Percentiles rank a stretch among this genome's conserved stretches.
Evolutionary conservation across 2,888 invertebrate genomes (phyloP).

Genomic region (Octodonta nipae): DNA sequence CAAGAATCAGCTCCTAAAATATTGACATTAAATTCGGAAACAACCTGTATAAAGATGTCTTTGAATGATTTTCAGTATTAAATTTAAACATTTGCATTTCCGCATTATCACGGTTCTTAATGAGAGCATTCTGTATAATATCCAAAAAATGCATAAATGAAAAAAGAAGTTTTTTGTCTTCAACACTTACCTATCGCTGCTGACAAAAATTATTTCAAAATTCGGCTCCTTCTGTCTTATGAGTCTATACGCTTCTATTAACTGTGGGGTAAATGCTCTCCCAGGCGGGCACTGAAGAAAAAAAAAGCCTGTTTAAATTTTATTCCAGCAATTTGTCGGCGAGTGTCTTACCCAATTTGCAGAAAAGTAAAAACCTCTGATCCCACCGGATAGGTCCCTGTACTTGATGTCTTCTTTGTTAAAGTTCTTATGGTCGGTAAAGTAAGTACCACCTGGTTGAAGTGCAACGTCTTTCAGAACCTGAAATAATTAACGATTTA

Average conservation of each 20-base stretch:
- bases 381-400: conserved; percentile 47
- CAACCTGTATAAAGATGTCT: no score
- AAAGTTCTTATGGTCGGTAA: conserved; percentile 25
- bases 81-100: no score
- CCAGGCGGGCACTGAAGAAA: conserved; percentile 70
- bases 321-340: no score
- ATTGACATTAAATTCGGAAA: no score
- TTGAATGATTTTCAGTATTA: no score
- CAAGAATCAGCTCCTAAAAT: no score
- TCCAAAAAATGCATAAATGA: no score
- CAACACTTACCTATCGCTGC: conserved; percentile 70
- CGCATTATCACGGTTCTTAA: no score
- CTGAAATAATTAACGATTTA: no score
- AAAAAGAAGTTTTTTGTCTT: no score
- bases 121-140: no score
- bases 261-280: conserved; percentile 65
- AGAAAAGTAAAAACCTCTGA: conserved; percentile 72
- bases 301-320: neutral
- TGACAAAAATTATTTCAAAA: conserved; percentile 73
- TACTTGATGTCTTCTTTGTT: conserved; percentile 30
- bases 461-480: conserved; percentile 39
- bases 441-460: conserved; percentile 28
- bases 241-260: conserved; percentile 58
- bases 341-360: conserved; percentile 65
- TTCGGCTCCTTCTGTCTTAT: conserved; percentile 54